Evolutionary conservation across 2,113 vertebrate genomes (phyloP).

Genomic region (Suricata suricatta): DNA sequence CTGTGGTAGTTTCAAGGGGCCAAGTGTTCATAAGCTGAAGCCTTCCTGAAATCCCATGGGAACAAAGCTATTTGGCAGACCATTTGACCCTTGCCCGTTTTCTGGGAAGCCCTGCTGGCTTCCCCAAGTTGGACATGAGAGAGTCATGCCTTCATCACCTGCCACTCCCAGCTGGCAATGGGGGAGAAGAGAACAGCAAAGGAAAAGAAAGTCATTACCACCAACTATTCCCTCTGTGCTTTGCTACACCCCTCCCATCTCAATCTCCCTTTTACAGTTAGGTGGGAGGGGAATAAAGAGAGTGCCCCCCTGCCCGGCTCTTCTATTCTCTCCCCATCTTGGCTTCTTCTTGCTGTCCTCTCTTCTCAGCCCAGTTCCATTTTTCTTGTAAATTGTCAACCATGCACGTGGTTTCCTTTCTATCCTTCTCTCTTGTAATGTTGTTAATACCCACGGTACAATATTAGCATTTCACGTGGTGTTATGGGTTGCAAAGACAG

Average conservation of each 20-base stretch:
- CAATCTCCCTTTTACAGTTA: background rate
- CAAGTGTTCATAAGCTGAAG: background rate
- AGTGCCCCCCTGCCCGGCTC: background rate
- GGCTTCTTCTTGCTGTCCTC: background rate
- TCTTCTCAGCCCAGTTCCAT: background rate
- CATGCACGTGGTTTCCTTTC: background rate
- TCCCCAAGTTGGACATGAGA: background rate
- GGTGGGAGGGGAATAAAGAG: background rate
- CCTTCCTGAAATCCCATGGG: background rate
- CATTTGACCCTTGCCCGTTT: background rate
- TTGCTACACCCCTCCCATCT: background rate
- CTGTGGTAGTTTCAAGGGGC: background rate
- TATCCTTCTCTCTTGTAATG: background rate
- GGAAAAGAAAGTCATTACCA: background rate
- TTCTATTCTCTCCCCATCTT: background rate
- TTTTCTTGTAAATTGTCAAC: background rate
- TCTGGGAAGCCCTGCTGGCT: background rate
- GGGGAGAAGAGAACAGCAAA: background rate
- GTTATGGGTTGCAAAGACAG: background rate
- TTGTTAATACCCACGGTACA: background rate
- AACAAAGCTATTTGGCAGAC: background rate
- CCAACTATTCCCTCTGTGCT: background rate
- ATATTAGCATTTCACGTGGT: background rate
- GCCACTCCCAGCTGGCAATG: background rate
- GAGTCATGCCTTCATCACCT: background rate